Conservation (phyloP, 2,888 invertebrate species). For the Nudaria mundana region DNA sequence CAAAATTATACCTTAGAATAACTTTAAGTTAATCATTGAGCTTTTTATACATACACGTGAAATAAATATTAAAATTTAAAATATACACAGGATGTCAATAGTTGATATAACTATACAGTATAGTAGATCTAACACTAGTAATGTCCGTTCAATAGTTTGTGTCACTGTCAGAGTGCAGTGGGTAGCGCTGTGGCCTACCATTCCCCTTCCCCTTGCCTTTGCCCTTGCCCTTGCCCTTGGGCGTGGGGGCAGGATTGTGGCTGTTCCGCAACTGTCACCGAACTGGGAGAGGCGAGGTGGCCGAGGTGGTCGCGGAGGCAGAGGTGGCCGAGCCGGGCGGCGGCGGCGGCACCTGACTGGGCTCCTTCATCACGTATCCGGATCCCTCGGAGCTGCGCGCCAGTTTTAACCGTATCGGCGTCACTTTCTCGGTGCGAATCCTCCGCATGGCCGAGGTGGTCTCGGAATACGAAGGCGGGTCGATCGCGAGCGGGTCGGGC, state of each 20-base stretch:
- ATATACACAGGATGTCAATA: constrained; percentile 55
- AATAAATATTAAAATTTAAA: constrained; percentile 49
- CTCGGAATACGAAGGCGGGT: constrained; percentile 64
- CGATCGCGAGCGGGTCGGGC: constrained; percentile 70
- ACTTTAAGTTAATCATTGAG: constrained; percentile 79
- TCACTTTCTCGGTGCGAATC: constrained; percentile 84
- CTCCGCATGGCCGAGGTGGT: constrained; percentile 72
- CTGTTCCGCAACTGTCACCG: constrained; percentile 12
- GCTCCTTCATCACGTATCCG: constrained; percentile 82
- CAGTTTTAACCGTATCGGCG: constrained; percentile 92
- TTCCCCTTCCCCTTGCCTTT: constrained; percentile 9
- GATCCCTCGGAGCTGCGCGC: constrained; percentile 90
- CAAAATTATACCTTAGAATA: constrained; percentile 66
- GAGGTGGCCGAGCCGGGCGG: constrained; percentile 1
- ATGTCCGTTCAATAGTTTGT: constrained; percentile 17
- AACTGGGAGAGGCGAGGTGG: constrained; percentile 3
- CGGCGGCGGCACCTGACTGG: constrained; percentile 35
- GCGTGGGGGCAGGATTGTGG: constrained; percentile 3
- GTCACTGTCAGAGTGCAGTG: not conserved
- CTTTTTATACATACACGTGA: constrained; percentile 76
- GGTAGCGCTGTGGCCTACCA: not conserved
- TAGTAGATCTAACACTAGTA: constrained; percentile 41
- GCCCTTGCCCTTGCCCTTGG: not conserved
- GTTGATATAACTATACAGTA: constrained; percentile 46
- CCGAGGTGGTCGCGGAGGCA: constrained; percentile 1